These are phyloP conservation scores for Epizoanthus scotinus DNA, from an alignment of 92 coral and sea anemone species.

Conservation along the genomic window DNA sequence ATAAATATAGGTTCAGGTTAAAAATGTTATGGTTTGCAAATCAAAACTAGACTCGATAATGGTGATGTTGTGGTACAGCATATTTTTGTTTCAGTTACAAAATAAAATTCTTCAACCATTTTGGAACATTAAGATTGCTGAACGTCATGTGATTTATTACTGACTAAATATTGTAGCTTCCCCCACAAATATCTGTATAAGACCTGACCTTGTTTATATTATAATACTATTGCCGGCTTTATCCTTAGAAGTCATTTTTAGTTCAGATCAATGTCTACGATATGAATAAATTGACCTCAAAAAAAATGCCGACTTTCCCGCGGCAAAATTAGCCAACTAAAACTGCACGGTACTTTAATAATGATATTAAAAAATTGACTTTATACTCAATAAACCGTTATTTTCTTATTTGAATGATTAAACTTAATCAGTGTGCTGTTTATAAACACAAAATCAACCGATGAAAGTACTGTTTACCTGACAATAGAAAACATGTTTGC, in stretches of 20 bases:
- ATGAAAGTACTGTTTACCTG: constrained; percentile 39
- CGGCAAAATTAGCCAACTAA: constrained; percentile 30
- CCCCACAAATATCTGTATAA: constrained; percentile 26
- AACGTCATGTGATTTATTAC: constrained; percentile 34
- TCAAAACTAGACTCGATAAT: not conserved
- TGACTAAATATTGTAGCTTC: constrained; percentile 29
- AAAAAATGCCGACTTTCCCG: constrained; percentile 31
- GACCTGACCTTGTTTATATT: constrained; percentile 33
- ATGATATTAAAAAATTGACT: constrained; percentile 27
- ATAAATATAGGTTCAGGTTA: not conserved
- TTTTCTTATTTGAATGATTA: constrained; percentile 31
- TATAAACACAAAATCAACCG: constrained; percentile 8
- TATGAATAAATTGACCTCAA: constrained; percentile 28
- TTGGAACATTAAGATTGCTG: constrained; percentile 6
- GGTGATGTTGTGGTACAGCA: constrained; percentile 21
- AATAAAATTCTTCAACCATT: constrained; percentile 11
- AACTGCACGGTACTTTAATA: not conserved
- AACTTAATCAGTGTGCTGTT: constrained; percentile 25
- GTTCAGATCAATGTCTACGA: not conserved
- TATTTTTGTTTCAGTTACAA: constrained; percentile 24
- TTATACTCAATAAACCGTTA: constrained; percentile 39
- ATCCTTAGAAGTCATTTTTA: constrained; percentile 36
- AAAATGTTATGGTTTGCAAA: constrained; percentile 4
- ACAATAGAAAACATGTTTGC: constrained; percentile 20
- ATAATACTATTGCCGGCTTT: constrained; percentile 26